phyloP scores from a whole-genome alignment of 2,888 invertebrate genomes.

The Drosophila neutralis region DNA sequence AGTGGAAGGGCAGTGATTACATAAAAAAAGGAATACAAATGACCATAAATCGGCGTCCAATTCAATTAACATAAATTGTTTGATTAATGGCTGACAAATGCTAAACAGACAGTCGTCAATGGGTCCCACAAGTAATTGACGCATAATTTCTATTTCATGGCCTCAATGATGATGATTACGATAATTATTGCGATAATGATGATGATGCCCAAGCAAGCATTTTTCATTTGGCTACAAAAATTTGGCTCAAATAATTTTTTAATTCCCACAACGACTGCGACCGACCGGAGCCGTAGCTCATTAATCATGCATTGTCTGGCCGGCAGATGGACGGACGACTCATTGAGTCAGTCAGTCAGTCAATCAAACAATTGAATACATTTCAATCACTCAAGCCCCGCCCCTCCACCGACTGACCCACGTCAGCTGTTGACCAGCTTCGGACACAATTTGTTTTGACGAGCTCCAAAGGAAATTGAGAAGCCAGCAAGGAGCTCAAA shows the following conservation, averaged over 20 bases:
- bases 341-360: constrained; percentile 53
- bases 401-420: neutral
- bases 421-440: constrained; percentile 25
- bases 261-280: constrained; percentile 55
- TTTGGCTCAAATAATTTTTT: constrained; percentile 71
- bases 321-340: constrained; percentile 12
- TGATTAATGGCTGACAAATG: constrained; percentile 76
- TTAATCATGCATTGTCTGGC: constrained; percentile 73
- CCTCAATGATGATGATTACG: constrained; percentile 39
- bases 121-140: constrained; percentile 63
- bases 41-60: constrained; percentile 74
- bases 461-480: constrained; percentile 24
- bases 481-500: constrained; percentile 15
- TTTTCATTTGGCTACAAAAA: constrained; percentile 56
- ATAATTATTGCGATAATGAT: constrained; percentile 28
- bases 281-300: constrained; percentile 43
- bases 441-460: constrained; percentile 69
- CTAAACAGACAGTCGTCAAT: constrained; percentile 49
- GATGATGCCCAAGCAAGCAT: constrained; percentile 16
- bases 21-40: constrained; percentile 13
- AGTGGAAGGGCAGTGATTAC: neutral
- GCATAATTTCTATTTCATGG: constrained; percentile 59
- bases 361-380: constrained; percentile 79
- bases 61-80: constrained; percentile 79
- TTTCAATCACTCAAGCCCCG: constrained; percentile 69